Base-by-base conservation (phyloP, 2,888 invertebrate species). In the Ellobium chinense region DNA sequence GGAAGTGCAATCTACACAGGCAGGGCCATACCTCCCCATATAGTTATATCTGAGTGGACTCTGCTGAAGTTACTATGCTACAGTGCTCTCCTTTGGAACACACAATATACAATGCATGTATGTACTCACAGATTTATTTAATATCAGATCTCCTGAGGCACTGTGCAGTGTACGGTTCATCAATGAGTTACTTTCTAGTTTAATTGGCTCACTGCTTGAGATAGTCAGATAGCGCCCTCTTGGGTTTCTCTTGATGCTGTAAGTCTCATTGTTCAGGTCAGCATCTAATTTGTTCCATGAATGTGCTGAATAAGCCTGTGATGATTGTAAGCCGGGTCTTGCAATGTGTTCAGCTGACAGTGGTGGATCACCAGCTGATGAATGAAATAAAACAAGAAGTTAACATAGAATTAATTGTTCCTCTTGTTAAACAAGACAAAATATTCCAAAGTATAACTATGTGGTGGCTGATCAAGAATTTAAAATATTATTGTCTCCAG, bases 151-250 rank as follows among this genome's bases (percentile, higher is more conserved):
- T 29, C 89, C 89, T 24, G 89, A 89, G 24, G 88, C 81, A n/a
- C 88, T 86, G 58, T 88, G 85, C 24, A 88, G 80, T 34, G 89
- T 86, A 12, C 87, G 85, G 29, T 86, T 86, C 73, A 81, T 56
- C 31, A 85, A 83, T 7, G 86, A 39, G 5, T 80, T 80, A 60
- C 82, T 89, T 82, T 87, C 90, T 82, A 90, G 66, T 80, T 86
- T 86, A 46, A 88, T 81, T 12, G 93, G 93, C 81, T 92, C 90
- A 83, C 93, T 93, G 86, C 95, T 94, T 94, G 96, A 94, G n/a
- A 97, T 97, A 0, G 97, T 98, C 86, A 89, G 77, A 89, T 97
- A 96, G 92, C 97, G 97, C 74, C 97, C 94, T 77, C 86, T 86
- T 36, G 88, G 86, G 5, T 85, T 80, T 65, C 70, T 84, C 73